Evolutionary conservation across 2,797 vertebrate genomes (phyloP).

Genomic region (Emys orbicularis): DNA sequence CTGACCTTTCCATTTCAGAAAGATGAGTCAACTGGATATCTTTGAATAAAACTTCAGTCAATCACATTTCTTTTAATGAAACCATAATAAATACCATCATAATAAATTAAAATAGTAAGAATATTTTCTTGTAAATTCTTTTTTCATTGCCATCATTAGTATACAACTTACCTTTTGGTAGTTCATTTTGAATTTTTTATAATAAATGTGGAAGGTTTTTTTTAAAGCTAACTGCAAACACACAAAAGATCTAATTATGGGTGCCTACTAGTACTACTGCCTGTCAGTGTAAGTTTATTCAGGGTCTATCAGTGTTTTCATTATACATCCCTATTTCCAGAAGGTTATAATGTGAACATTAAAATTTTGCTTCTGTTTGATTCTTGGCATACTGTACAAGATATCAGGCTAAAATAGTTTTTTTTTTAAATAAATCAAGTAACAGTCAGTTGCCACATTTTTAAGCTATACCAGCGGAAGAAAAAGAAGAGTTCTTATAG

Average conservation of each 20-base stretch:
- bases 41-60: conserved; percentile 41
- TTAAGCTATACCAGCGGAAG: conserved; percentile 32
- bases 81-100: neutral
- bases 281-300: conserved; percentile 64
- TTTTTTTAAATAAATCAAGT: conserved; percentile 43
- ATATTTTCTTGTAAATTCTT: conserved; percentile 9
- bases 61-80: conserved; percentile 9
- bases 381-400: conserved; percentile 60
- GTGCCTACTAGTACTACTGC: conserved; percentile 59
- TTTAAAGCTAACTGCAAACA: conserved; percentile 56
- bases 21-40: neutral
- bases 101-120: conserved; percentile 38
- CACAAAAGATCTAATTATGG: conserved; percentile 77
- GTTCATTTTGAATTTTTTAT: conserved; percentile 63
- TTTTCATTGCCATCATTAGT: conserved; percentile 57
- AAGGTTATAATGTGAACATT: conserved; percentile 64
- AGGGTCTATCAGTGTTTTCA: conserved; percentile 55
- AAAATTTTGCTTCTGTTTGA: conserved; percentile 74
- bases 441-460: conserved; percentile 48
- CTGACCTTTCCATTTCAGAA: conserved; percentile 2
- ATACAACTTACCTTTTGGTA: conserved; percentile 48
- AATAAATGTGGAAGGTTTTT: conserved; percentile 63
- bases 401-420: conserved; percentile 27
- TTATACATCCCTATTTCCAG: conserved; percentile 68
- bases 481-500: conserved; percentile 8